Percentiles rank a stretch among this genome's conserved stretches.
Conservation (phyloP, 2,113 vertebrate species). For the Pantherophis guttatus region DNA sequence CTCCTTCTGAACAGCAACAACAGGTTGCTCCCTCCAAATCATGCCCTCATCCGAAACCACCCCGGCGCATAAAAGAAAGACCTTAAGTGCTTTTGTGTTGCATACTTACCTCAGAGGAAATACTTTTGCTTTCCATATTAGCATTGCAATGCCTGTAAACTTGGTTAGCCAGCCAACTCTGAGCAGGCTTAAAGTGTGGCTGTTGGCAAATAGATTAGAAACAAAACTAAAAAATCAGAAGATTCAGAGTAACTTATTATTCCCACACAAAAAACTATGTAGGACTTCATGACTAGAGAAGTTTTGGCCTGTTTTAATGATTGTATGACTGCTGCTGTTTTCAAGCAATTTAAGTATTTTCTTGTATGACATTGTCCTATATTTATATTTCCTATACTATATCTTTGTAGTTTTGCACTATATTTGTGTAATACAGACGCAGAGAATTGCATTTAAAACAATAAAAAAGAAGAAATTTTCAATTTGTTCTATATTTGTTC, state of each 20-base stretch:
- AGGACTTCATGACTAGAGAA: not conserved
- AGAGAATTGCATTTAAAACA: not conserved
- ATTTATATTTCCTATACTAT: not conserved
- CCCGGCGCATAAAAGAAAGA: not conserved
- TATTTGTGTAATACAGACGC: not conserved
- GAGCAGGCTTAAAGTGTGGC: not conserved
- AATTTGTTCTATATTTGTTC: too few relatives aligned
- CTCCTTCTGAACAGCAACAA: not conserved
- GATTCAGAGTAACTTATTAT: not conserved
- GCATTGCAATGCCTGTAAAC: fast-evolving
- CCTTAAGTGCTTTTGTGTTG: fast-evolving
- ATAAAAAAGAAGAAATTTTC: not conserved
- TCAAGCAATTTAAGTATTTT: not conserved
- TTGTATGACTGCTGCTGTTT: not conserved
- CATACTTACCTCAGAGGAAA: not conserved
- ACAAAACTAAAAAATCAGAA: not conserved
- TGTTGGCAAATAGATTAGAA: not conserved
- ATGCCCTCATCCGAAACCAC: conserved; percentile 28
- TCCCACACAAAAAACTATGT: not conserved
- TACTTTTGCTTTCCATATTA: not conserved
- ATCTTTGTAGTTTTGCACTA: not conserved
- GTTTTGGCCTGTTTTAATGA: not conserved
- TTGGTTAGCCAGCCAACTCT: not conserved
- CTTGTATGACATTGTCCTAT: not conserved
- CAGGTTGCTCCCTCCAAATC: conserved; percentile 22